Base-by-base conservation (phyloP, 2,797 vertebrate genomes). In the Orientallactaga sibirica region DNA sequence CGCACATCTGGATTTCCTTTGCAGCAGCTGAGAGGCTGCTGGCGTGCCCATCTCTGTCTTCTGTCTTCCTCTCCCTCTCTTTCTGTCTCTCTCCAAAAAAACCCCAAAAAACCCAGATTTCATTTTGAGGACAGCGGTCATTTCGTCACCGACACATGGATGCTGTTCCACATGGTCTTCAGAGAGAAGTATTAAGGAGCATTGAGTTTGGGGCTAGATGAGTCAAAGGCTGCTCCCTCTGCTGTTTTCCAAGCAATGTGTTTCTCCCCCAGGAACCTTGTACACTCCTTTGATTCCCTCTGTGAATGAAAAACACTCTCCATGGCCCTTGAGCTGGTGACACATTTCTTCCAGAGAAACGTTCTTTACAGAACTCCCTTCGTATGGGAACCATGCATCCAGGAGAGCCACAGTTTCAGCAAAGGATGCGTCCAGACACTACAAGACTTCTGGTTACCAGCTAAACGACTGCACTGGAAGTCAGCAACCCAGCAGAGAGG, bases 271-370 rank as follows among this genome's bases (percentile, higher is more conserved):
- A 0, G 87, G 83, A 88, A 41, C 43, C 73, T 64, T 7, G 24
- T 66, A 11, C 3, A 18, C 67, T 48, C 25, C 41, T 76, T 18
- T 11, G 22, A 43, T 71, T 88, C 25, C 15, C 61, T 66, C 76
- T 75, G 64, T 64, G 75, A 64, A 52, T 55, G 84, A 82, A 12
- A 93, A 88, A 61, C 20, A 61, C 10, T 25, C 27, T 76, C 33
- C 7, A 37, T 0, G 2, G 61, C 29, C 9, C 16, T 75, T 77
- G 58, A 55, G 27, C 64, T 89, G 68, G 41, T 1, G 80, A 76
- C 66, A 41, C 1, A 1, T 10, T 76, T 76, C 62, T 78, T 55
- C 71, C 7, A 12, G 62, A 86, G 73, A 88, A 55, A 64, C 20
- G 10, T 27, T 91, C 64, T 80, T 33, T 24, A 64, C 7, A 25